Base-by-base conservation (phyloP, 2,888 invertebrate genomes). In the Tachina fera region DNA sequence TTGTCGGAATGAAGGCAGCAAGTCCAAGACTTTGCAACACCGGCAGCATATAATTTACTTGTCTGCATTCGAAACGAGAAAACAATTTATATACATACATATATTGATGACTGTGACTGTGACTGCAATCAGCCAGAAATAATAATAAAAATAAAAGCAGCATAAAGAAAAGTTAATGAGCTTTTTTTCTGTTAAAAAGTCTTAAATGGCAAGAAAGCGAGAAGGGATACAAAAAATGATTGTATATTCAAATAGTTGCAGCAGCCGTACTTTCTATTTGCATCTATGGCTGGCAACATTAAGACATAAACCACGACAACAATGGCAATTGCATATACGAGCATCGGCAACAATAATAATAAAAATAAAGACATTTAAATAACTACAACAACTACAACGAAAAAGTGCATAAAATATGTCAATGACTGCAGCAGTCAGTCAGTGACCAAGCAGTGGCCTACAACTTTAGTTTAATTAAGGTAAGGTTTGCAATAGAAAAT, bases 251-350 rank as follows among this genome's bases (percentile, higher is more conserved):
- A 79, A 79, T 75, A 72, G 53, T 68, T 14, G 70, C 74, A 79
- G 82, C 76, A 86, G 70, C 74, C 75, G 82, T 79, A 86, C 86
- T 86, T 86, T 86, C 82, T 86, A 83, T 79, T 86, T 83, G 86
- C 78, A 83, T 82, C 71, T 56, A 53, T 61, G 71, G 71, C 81
- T 74, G 77, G 77, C 81, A 83, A 81, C 68, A 77, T 45, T 14
- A 74, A 77, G 72, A 74, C 74, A 58, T 77, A 75, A 68, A 58
- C 74, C 65, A 70, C 70, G 70, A 58, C 71, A 75, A 82, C 68
- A 80, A 61, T 31, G 22, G 61, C 43, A 53, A 78, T 68, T 68
- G 58, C 41, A 47, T 58, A 65, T 16, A 53, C 31, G 31, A 49
- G 11, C 45, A 68, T 9, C 45, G 43, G 47, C 65, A 78, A 65